A percentile compares a stretch with the other conserved stretches of the same genome.
phyloP scores from a whole-genome alignment of 2,113 vertebrate genomes.

The Vulpes vulpes region DNA sequence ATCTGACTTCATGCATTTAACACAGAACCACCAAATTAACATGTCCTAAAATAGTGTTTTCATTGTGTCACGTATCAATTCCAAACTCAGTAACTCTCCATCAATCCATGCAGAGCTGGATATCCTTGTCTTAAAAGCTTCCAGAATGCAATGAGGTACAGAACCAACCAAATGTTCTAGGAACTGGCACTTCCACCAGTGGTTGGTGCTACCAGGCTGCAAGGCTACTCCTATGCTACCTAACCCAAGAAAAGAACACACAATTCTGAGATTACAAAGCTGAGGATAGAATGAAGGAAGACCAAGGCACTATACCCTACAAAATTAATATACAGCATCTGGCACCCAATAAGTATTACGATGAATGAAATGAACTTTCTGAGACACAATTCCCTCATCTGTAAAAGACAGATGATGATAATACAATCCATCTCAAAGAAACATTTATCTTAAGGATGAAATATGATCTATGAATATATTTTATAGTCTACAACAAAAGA shows the following conservation, averaged over 20 bases:
- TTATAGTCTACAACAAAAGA: background rate
- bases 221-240: background rate
- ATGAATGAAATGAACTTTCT: slow-evolving; percentile 41
- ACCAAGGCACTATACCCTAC: background rate
- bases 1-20: background rate
- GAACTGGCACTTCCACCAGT: background rate
- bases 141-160: background rate
- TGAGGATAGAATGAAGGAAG: background rate
- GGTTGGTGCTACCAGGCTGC: background rate
- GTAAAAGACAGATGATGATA: background rate
- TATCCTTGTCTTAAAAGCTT: background rate
- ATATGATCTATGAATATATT: background rate
- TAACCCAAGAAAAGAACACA: background rate
- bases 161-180: background rate
- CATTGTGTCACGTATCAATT: background rate
- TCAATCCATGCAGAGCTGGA: background rate
- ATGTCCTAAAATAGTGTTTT: slow-evolving; percentile 3
- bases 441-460: background rate
- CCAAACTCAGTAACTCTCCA: slow-evolving; percentile 6
- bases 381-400: background rate
- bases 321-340: slow-evolving; percentile 11
- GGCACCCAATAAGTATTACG: background rate
- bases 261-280: background rate
- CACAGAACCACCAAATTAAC: background rate
- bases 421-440: background rate